Conservation (phyloP, 1,140 invertebrate species). For the Piezodorus guildinii region DNA sequence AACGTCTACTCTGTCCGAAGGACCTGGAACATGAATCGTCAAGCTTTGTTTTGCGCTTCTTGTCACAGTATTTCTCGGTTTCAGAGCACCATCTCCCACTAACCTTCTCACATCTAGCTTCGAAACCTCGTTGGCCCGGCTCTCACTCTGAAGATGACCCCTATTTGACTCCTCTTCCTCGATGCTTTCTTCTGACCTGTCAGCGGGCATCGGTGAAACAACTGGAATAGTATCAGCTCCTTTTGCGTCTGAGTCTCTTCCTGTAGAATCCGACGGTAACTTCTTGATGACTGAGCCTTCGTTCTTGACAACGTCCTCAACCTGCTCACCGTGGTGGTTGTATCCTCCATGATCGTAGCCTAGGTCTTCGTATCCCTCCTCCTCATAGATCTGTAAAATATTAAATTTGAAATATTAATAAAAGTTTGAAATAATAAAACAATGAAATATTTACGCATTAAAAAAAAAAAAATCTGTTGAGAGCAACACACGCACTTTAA, state of each 20-base stretch:
- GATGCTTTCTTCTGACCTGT: too few relatives aligned
- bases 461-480: too few relatives aligned
- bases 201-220: not conserved
- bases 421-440: too few relatives aligned
- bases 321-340: slow-evolving; percentile 47
- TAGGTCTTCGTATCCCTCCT: slow-evolving; percentile 65
- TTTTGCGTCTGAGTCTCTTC: not conserved
- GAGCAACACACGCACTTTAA: too few relatives aligned
- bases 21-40: not conserved
- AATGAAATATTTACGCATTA: too few relatives aligned
- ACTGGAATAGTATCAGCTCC: not conserved
- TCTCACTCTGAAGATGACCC: not conserved
- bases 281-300: not conserved
- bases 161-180: not conserved
- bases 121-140: too few relatives aligned
- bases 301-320: slow-evolving; percentile 22
- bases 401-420: too few relatives aligned
- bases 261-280: not conserved
- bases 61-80: not conserved
- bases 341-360: slow-evolving; percentile 64
- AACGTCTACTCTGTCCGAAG: not conserved
- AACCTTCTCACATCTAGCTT: not conserved
- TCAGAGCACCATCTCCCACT: not conserved
- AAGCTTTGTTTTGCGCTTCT: not conserved
- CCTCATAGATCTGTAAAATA: slow-evolving; percentile 47